Conservation (phyloP, 2,797 vertebrate genomes). For the Heterohyrax brucei region DNA sequence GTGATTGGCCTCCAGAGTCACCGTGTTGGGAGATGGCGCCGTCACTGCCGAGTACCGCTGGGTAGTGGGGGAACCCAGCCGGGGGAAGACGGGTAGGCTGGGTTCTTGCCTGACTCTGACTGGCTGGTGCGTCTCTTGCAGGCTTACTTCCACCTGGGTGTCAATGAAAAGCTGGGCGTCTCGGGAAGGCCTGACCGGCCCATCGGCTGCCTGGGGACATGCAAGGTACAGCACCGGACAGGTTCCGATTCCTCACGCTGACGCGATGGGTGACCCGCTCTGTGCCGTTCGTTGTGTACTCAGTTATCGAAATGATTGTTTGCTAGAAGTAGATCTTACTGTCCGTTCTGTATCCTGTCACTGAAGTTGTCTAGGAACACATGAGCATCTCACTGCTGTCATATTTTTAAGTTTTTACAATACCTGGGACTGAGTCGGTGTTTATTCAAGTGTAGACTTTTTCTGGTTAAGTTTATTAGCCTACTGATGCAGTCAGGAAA, state of each 20-base stretch:
- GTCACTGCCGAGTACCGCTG: too few species aligned
- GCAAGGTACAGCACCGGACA: slow-evolving; percentile 92
- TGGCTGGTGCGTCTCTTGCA: slow-evolving; percentile 87
- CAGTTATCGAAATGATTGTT: slow-evolving; percentile 51
- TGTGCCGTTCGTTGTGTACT: slow-evolving; percentile 50
- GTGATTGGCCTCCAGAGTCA: too few species aligned
- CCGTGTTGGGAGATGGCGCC: too few species aligned
- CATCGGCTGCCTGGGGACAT: slow-evolving; percentile 98
- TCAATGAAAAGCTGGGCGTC: slow-evolving; percentile 97
- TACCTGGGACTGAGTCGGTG: neutral
- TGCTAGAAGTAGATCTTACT: slow-evolving; percentile 59
- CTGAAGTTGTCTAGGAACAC: neutral
- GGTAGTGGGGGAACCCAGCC: too few species aligned
- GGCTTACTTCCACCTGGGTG: slow-evolving; percentile 97
- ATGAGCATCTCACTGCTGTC: neutral
- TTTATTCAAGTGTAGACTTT: slow-evolving; percentile 25
- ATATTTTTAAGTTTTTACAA: neutral
- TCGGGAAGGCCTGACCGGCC: slow-evolving; percentile 97
- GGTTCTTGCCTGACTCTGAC: neutral
- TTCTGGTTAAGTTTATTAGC: slow-evolving; percentile 17
- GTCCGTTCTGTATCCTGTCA: neutral
- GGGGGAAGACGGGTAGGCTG: neutral
- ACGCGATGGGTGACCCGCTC: neutral
- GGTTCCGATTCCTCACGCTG: neutral
- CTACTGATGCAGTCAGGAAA: neutral